phyloP scores from a whole-genome alignment of 2,113 vertebrate genomes.

The Prolemur simus region DNA sequence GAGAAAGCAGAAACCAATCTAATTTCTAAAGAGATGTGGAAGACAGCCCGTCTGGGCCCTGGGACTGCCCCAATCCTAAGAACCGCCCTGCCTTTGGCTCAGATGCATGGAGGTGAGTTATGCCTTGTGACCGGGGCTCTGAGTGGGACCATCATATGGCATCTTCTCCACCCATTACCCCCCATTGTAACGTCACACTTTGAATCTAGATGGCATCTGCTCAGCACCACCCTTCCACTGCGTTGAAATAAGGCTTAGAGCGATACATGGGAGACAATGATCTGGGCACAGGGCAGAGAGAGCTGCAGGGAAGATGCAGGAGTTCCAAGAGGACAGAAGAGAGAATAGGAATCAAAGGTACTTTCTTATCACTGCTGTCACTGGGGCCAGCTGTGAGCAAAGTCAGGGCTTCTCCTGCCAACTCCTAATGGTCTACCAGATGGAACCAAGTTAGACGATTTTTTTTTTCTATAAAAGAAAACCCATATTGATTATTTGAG shows the following conservation, averaged over 20 bases:
- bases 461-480: not conserved
- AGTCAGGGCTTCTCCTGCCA: not conserved
- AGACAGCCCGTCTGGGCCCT: not conserved
- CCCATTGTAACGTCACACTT: not conserved
- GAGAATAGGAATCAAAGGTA: not conserved
- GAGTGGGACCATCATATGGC: accelerated
- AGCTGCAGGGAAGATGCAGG: not conserved
- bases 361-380: not conserved
- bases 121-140: not conserved
- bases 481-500: not conserved
- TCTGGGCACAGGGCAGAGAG: not conserved
- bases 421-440: not conserved
- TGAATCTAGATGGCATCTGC: not conserved
- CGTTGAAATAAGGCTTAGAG: not conserved
- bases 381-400: not conserved
- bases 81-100: not conserved
- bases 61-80: not conserved
- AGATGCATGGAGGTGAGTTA: not conserved
- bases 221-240: not conserved
- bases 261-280: not conserved
- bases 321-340: not conserved
- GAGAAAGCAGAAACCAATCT: not conserved
- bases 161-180: not conserved
- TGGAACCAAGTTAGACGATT: not conserved
- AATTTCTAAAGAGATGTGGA: constrained; percentile 39